Percentiles rank a stretch among this genome's conserved stretches.
These are phyloP conservation scores for Tiphia femorata DNA, from an alignment of 2,888 invertebrate genomes.

Conservation along the genomic window DNA sequence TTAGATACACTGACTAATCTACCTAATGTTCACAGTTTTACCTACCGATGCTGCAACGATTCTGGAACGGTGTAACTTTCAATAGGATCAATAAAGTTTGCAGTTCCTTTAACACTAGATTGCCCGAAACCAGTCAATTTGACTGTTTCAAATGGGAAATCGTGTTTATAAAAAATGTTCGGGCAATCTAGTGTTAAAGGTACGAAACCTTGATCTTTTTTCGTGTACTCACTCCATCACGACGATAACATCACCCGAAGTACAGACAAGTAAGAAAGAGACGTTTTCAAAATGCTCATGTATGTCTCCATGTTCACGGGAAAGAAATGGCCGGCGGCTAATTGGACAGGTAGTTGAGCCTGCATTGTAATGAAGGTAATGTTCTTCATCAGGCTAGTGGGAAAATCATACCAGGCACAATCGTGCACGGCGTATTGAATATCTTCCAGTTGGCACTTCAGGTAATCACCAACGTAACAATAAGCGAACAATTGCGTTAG, in stretches of 20 bases:
- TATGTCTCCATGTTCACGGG: constrained; percentile 10
- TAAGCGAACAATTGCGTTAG: neutral
- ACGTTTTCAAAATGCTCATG: constrained; percentile 14
- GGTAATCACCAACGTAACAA: constrained; percentile 1
- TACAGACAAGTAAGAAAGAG: constrained; percentile 15
- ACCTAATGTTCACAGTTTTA: too few species aligned
- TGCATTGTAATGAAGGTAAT: constrained; percentile 7
- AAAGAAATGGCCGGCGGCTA: constrained; percentile 6
- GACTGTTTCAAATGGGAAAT: too few species aligned
- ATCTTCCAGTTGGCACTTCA: constrained; percentile 1
- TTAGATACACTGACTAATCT: too few species aligned
- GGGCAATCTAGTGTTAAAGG: too few species aligned
- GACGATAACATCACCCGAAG: constrained; percentile 9
- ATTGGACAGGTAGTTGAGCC: constrained; percentile 6
- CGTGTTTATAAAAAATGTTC: too few species aligned
- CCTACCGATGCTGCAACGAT: too few species aligned
- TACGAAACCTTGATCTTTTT: too few species aligned
- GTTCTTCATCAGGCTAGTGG: neutral
- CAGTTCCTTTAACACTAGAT: too few species aligned
- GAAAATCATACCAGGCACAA: constrained; percentile 5
- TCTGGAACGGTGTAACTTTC: too few species aligned
- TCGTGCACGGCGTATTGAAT: neutral
- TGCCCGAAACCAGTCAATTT: too few species aligned
- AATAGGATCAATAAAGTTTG: too few species aligned
- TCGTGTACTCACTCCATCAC: neutral